Conservation (phyloP, 2,113 vertebrate genomes). For the Myotis brandtii region DNA sequence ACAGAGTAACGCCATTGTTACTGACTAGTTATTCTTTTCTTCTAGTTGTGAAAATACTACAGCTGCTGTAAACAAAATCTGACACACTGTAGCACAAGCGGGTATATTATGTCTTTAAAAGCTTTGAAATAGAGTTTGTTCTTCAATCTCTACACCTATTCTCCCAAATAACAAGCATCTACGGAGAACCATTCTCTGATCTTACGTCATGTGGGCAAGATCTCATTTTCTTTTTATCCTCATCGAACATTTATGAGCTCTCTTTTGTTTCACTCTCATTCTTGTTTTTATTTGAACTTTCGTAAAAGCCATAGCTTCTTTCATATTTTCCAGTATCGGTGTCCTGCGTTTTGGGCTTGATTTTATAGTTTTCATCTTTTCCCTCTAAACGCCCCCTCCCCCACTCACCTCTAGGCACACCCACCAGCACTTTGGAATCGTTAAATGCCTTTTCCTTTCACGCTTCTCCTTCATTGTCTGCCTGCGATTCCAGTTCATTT, state of each 20-base stretch:
- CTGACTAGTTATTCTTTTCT: neutral
- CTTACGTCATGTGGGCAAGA: neutral
- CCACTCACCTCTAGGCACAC: neutral
- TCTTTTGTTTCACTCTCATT: slow-evolving; percentile 21
- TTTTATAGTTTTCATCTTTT: neutral
- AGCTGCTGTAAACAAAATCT: neutral
- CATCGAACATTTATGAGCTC: neutral
- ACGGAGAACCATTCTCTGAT: neutral
- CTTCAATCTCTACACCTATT: neutral
- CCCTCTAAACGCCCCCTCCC: slow-evolving; percentile 46
- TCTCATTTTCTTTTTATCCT: slow-evolving; percentile 48
- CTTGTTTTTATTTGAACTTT: slow-evolving; percentile 16
- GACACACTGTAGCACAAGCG: neutral
- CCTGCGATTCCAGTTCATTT: slow-evolving; percentile 64
- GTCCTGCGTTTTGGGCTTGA: neutral
- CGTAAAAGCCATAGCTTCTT: neutral
- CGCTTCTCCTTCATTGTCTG: slow-evolving; percentile 68
- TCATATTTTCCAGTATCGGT: neutral
- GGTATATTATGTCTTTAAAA: neutral
- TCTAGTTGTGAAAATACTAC: neutral
- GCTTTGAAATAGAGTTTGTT: neutral
- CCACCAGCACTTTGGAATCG: slow-evolving; percentile 18
- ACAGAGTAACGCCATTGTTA: neutral
- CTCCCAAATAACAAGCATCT: neutral
- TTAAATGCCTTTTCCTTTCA: slow-evolving; percentile 63